Conservation (phyloP, 2,113 vertebrate species). For the Petroica traversi region DNA sequence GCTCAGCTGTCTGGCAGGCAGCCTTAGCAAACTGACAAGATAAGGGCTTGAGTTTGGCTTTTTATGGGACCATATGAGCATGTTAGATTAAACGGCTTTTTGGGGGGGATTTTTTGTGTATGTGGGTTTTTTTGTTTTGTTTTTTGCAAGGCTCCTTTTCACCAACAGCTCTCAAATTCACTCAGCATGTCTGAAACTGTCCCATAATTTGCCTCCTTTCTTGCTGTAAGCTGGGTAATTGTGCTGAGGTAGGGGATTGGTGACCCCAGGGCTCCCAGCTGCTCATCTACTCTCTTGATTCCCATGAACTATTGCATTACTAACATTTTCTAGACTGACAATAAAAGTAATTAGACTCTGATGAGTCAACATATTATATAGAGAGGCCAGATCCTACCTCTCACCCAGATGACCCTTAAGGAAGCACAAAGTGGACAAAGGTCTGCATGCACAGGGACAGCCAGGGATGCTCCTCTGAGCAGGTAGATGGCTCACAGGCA, state of each 20-base stretch:
- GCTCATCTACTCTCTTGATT: rapidly evolving
- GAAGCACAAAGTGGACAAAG: not conserved
- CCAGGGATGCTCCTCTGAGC: rapidly evolving
- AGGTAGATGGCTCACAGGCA: not conserved
- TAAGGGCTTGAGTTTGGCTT: not conserved
- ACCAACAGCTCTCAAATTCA: not conserved
- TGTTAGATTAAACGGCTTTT: not conserved
- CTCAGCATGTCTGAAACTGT: not conserved
- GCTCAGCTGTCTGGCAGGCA: not conserved
- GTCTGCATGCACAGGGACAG: not conserved
- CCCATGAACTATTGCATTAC: not conserved
- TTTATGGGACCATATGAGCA: not conserved
- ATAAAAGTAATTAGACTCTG: not conserved
- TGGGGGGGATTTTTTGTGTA: no score
- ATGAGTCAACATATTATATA: not conserved
- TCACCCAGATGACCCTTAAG: not conserved
- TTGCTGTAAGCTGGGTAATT: not conserved
- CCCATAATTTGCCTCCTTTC: not conserved
- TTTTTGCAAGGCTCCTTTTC: not conserved
- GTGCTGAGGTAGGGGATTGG: rapidly evolving
- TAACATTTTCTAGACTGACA: not conserved
- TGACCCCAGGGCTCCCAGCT: not conserved
- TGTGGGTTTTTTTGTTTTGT: no score
- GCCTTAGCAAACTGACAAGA: not conserved
- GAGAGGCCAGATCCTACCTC: not conserved